These are phyloP conservation scores for Penelope pileata DNA, from an alignment of 2,113 vertebrate species.

Conservation along the genomic window DNA sequence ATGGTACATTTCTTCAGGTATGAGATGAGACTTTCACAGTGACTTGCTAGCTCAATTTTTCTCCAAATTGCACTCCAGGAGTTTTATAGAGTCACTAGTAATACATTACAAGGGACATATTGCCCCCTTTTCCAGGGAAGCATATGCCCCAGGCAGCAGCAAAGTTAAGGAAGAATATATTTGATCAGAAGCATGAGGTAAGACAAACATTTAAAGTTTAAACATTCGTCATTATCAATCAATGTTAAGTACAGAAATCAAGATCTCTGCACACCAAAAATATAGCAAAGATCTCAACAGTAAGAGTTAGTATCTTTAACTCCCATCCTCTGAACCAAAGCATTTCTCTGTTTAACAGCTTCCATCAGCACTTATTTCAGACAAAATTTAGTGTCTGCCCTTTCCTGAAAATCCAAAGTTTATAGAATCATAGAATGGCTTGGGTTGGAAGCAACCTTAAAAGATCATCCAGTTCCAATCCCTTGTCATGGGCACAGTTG, in stretches of 20 bases:
- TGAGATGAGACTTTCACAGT: background rate
- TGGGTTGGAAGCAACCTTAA: too few species aligned
- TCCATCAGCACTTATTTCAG: rapidly evolving
- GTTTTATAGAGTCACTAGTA: background rate
- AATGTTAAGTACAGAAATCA: background rate
- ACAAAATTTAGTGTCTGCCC: background rate
- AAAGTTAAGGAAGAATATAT: background rate
- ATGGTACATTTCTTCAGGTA: background rate
- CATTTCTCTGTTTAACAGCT: background rate
- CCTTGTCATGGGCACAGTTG: too few species aligned
- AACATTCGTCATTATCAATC: background rate
- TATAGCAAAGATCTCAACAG: background rate
- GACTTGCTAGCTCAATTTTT: background rate
- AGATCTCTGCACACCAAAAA: background rate
- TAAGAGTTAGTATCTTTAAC: background rate
- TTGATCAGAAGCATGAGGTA: background rate
- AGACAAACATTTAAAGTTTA: background rate
- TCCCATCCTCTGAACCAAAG: background rate
- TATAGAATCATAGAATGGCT: too few species aligned
- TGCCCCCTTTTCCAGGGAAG: background rate
- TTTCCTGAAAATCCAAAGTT: background rate
- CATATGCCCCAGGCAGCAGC: background rate
- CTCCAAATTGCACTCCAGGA: background rate
- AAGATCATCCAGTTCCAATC: too few species aligned
- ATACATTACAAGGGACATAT: background rate